phyloP scores from a whole-genome alignment of 1,140 invertebrate genomes.

The Galendromus occidentalis region DNA sequence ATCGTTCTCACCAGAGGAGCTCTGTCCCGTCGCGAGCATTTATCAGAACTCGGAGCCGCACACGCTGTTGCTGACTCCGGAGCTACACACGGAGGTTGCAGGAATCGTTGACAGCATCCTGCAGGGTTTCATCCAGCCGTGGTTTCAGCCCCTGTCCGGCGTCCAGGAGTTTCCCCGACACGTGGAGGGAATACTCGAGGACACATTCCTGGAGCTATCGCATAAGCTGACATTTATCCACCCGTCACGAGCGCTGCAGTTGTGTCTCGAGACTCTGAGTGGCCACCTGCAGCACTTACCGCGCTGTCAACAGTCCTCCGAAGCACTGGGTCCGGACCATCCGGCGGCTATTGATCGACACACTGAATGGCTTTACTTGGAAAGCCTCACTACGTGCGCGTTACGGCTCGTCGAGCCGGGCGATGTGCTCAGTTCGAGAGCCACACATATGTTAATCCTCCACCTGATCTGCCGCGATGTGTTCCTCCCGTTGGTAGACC shows the following conservation, averaged over 20 bases:
- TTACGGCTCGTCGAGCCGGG: not conserved
- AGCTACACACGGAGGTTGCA: not conserved
- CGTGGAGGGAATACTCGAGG: not conserved
- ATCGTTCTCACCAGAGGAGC: not conserved
- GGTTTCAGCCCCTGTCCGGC: not conserved
- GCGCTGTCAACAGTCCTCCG: not conserved
- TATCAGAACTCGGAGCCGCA: conserved; percentile 3
- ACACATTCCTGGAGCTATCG: conserved; percentile 1
- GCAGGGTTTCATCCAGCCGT: not conserved
- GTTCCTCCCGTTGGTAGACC: not conserved
- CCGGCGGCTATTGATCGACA: not conserved
- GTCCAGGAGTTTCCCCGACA: not conserved
- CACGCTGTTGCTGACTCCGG: not conserved
- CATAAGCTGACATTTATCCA: conserved; percentile 1
- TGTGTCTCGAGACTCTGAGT: not conserved
- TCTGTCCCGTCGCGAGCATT: not conserved
- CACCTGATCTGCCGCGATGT: conserved; percentile 1
- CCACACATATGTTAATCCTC: not conserved
- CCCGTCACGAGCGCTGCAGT: not conserved
- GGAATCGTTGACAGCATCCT: conserved; percentile 2
- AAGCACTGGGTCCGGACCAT: not conserved
- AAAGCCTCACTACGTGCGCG: not conserved
- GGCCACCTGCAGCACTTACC: not conserved
- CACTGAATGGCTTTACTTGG: not conserved
- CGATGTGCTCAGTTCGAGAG: not conserved